Conservation (phyloP, 1,140 invertebrate species). For the Tyrophagus putrescentiae region DNA sequence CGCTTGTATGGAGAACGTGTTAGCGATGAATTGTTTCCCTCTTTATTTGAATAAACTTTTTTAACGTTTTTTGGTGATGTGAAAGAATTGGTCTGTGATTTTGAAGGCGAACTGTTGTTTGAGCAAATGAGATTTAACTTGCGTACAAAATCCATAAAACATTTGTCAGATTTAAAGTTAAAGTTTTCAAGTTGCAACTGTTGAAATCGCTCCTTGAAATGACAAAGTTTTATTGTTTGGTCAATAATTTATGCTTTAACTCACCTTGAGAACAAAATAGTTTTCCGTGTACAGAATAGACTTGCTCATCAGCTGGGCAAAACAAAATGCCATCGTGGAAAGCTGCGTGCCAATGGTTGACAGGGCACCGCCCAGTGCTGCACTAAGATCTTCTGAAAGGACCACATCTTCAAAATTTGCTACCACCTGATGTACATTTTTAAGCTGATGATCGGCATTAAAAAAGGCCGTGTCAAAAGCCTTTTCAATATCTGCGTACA, state of each 20-base stretch:
- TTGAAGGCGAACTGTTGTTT: no score
- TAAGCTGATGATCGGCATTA: not conserved
- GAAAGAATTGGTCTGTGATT: no score
- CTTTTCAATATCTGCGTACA: conserved; percentile 9
- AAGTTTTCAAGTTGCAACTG: conserved; percentile 11
- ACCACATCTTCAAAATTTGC: not conserved
- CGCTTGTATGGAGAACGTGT: no score
- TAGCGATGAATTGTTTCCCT: no score
- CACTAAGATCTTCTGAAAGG: not conserved
- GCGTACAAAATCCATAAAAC: conserved; percentile 16
- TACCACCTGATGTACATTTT: not conserved
- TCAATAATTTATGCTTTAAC: not conserved
- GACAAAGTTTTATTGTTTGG: no score
- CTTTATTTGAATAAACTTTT: no score
- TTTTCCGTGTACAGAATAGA: conserved; percentile 11
- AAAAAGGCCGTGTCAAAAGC: conserved; percentile 12
- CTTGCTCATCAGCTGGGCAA: conserved; percentile 12
- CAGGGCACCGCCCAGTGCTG: not conserved
- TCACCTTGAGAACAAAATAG: conserved; percentile 9
- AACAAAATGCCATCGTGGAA: conserved; percentile 11
- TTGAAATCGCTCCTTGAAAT: not conserved
- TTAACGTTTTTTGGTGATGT: no score
- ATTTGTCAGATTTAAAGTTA: conserved; percentile 9
- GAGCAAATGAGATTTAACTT: no score
- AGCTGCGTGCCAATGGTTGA: not conserved